Base-by-base conservation (phyloP, 23 tunicate genomes). In the Botrylloides violaceus region DNA sequence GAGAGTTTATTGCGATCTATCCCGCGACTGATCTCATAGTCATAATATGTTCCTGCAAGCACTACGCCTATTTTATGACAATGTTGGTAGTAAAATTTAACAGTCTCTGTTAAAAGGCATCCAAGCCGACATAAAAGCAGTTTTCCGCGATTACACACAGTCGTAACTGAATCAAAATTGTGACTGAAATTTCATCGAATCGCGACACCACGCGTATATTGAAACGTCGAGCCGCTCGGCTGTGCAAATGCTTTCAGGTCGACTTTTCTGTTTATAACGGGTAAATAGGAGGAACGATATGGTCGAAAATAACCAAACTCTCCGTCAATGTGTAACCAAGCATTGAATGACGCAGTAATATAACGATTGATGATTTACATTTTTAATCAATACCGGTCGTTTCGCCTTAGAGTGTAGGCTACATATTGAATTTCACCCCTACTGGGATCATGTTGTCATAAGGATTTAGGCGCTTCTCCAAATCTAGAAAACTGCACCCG, bases 1-100 rank as follows among this genome's bases (percentile, higher is more conserved):
- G 53, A 43, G 53, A 9, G 9, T 15, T 9, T 43, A 43, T 43
- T 7, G 15, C 53, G 15, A 43, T 25, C 21, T 60, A 29, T 60
- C 74, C 37, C 0, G 74, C 74, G 74, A 68, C 74, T 35, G 36
- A 68, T 68, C 37, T 68, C 56, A 68, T 68, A 24, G 33, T 33
- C 39, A 24, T 24, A 21, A 38, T 12, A 43, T 20, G 29, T 43
- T 43, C 9, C 74, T 36, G 47, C 58, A 37, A 5, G 26, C 37
- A 43, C 37, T 68, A 43, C 74, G 47, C 57, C 43, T 26, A 43
- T 68, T 68, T 68, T 68, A 68, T 37, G 29, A 43, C 74, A 39
- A 43, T n/a, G 28, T 68, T 68, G 32, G 74, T 37, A 37, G 74
- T 43, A 24, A 37, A 68, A 43, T 68, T 68, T 68, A 32, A 68